Percentiles rank a stretch among this genome's conserved stretches.
Conservation (phyloP, 2,888 invertebrate species). For the Cynaeus angustus region DNA sequence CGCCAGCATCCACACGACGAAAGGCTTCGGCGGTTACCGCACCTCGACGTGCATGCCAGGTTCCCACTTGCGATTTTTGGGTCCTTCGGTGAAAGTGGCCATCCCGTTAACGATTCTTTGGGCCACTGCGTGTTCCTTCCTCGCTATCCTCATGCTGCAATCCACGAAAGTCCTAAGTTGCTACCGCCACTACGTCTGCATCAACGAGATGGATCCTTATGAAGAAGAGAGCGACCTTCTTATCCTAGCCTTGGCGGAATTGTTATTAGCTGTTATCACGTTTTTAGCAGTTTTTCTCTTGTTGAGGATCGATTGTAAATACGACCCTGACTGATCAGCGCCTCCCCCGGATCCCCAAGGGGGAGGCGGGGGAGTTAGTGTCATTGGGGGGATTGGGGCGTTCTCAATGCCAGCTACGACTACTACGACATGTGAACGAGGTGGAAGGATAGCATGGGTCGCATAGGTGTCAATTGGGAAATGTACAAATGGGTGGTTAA, state of each 20-base stretch:
- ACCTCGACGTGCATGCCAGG: slow-evolving; percentile 66
- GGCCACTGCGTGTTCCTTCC: slow-evolving; percentile 75
- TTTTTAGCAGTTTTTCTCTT: slow-evolving; percentile 74
- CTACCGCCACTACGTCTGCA: slow-evolving; percentile 53
- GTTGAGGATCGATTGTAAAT: slow-evolving; percentile 74
- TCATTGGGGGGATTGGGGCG: slow-evolving; percentile 63
- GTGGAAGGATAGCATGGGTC: slow-evolving; percentile 76
- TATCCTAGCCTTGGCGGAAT: slow-evolving; percentile 74
- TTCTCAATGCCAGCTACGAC: slow-evolving; percentile 64
- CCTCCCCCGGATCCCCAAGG: slow-evolving; percentile 71
- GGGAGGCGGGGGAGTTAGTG: slow-evolving; percentile 65
- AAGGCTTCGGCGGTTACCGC: slow-evolving; percentile 69
- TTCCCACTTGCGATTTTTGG: slow-evolving; percentile 66
- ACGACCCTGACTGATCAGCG: slow-evolving; percentile 70
- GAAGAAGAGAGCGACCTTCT: slow-evolving; percentile 62
- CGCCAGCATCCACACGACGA: slow-evolving; percentile 77
- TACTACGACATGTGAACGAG: slow-evolving; percentile 70
- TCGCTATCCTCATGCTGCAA: slow-evolving; percentile 74
- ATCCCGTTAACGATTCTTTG: slow-evolving; percentile 72
- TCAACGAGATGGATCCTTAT: slow-evolving; percentile 67
- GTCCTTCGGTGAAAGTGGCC: slow-evolving; percentile 66
- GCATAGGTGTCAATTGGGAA: no score
- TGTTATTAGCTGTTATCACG: slow-evolving; percentile 73
- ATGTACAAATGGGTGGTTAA: no score
- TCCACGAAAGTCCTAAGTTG: slow-evolving; percentile 72